Evolutionary conservation across 2,113 vertebrate species (phyloP).

Genomic region (Falco punctatus): DNA sequence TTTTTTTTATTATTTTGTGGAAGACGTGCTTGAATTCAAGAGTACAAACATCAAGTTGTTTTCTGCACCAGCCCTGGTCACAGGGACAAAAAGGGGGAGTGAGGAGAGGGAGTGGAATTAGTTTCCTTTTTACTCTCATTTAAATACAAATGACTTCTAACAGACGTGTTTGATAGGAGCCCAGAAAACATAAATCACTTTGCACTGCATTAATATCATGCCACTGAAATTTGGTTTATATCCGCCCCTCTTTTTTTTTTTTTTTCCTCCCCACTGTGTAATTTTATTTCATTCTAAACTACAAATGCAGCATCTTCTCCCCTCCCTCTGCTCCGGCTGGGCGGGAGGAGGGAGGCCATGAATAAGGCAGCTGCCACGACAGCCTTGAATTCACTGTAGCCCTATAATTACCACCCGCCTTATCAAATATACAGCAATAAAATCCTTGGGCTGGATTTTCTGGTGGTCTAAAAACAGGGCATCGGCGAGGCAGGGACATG

Average conservation of each 20-base stretch:
- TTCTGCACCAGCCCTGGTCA: neutral
- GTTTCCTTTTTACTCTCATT: constrained; percentile 63
- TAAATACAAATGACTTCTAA: constrained; percentile 70
- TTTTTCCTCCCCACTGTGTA: neutral
- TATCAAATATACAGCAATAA: neutral
- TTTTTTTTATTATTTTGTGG: neutral
- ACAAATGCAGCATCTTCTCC: neutral
- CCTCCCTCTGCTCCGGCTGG: neutral
- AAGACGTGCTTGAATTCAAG: neutral
- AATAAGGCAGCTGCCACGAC: neutral
- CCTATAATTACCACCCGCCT: neutral
- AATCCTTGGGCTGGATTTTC: neutral
- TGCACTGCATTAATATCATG: constrained; percentile 24
- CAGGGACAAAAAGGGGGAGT: neutral
- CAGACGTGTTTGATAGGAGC: constrained; percentile 7
- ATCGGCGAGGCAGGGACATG: no score
- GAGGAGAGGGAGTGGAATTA: constrained; percentile 1
- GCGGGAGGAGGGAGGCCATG: neutral
- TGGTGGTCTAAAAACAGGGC: neutral
- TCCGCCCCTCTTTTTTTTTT: neutral
- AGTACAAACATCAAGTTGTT: neutral
- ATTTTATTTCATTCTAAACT: constrained; percentile 17
- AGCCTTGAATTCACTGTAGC: neutral
- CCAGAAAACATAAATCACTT: constrained; percentile 51
- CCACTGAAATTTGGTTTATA: constrained; percentile 9